Conservation (phyloP, 2,888 invertebrate genomes). For the Cyclophora punctaria region DNA sequence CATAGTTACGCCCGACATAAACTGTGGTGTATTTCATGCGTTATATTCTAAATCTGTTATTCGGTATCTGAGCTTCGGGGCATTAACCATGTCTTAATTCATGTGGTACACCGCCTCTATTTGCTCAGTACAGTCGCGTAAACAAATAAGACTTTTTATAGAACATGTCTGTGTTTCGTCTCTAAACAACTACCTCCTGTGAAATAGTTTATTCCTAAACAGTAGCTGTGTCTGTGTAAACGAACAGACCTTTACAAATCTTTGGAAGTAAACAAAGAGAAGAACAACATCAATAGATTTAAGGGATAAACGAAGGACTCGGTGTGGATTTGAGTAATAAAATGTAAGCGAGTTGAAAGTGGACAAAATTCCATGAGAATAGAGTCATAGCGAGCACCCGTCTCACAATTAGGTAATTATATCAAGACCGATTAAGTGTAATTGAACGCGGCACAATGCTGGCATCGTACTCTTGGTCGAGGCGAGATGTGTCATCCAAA, state of each 20-base stretch:
- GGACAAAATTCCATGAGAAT: constrained; percentile 4
- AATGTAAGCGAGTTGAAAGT: background rate
- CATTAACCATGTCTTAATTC: constrained; percentile 39
- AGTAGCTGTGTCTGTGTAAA: constrained; percentile 32
- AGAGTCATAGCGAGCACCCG: constrained; percentile 27
- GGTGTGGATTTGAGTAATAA: too few relatives aligned
- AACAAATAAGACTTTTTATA: constrained; percentile 67
- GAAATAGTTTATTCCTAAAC: constrained; percentile 35
- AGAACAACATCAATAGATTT: too few relatives aligned
- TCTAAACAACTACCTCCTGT: constrained; percentile 36
- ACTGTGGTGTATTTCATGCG: too few relatives aligned
- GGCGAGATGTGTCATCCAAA: constrained; percentile 35
- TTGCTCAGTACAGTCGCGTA: constrained; percentile 58
- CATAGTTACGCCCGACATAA: too few relatives aligned
- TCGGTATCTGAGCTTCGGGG: too few relatives aligned
- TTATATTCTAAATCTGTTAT: too few relatives aligned
- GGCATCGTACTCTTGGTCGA: constrained; percentile 22
- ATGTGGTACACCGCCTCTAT: constrained; percentile 48
- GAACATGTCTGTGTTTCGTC: constrained; percentile 56
- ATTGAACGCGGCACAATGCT: constrained; percentile 61
- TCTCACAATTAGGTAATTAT: constrained; percentile 65
- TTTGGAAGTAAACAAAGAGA: too few relatives aligned
- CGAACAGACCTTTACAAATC: constrained; percentile 8
- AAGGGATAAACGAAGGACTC: too few relatives aligned
- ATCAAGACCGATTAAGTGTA: constrained; percentile 67